phyloP scores from a whole-genome alignment of 2,888 invertebrate species.

The Orthosia gothica region DNA sequence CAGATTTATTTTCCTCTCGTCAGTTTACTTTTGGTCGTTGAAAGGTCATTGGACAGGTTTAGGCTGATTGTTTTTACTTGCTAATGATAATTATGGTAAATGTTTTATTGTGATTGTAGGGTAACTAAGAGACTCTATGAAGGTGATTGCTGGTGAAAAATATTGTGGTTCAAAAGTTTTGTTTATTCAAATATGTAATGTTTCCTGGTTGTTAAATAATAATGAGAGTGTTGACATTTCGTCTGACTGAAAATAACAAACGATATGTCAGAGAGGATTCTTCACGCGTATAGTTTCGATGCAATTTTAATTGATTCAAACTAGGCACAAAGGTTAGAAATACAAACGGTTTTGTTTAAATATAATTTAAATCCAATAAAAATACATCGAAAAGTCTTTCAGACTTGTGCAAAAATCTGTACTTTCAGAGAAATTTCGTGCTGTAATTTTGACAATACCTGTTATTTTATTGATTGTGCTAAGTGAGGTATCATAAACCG shows the following conservation, averaged over 20 bases:
- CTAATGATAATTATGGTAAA: slow-evolving; percentile 28
- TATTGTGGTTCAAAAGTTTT: neutral
- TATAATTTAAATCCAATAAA: too few species aligned
- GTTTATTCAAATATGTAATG: neutral
- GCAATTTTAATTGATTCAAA: neutral
- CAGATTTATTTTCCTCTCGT: slow-evolving; percentile 83
- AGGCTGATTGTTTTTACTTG: slow-evolving; percentile 74
- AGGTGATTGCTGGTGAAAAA: neutral
- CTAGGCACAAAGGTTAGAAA: too few species aligned
- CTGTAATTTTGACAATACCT: neutral
- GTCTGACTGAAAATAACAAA: slow-evolving; percentile 27
- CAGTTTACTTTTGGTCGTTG: slow-evolving; percentile 87
- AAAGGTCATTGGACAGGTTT: slow-evolving; percentile 90
- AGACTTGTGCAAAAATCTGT: neutral
- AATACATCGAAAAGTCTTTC: too few species aligned
- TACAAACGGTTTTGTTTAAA: too few species aligned
- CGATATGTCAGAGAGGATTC: neutral
- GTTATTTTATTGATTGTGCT: neutral
- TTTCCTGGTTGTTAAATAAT: slow-evolving; percentile 15
- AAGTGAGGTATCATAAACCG: neutral
- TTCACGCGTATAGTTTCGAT: neutral
- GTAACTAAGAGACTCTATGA: slow-evolving; percentile 7
- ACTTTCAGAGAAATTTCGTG: neutral
- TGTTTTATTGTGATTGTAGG: slow-evolving; percentile 24
- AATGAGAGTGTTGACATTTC: slow-evolving; percentile 41